These are phyloP conservation scores for Hemicordylus capensis DNA, from an alignment of 2,113 vertebrate genomes.

Conservation along the genomic window DNA sequence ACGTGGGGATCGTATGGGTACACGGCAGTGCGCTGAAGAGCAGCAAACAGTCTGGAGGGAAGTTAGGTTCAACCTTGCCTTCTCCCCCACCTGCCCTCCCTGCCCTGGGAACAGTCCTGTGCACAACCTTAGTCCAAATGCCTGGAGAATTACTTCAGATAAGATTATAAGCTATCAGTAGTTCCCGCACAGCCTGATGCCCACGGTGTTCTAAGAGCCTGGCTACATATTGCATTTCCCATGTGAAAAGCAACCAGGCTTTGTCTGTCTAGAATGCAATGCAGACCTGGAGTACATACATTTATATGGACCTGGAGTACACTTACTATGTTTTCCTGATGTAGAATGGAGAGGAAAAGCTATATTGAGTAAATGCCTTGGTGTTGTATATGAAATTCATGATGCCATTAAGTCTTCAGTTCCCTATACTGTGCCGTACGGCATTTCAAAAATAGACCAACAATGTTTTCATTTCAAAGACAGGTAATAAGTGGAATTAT, in stretches of 20 bases:
- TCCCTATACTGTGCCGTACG: constrained; percentile 59
- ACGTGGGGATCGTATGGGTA: no score
- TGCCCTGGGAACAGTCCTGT: no score
- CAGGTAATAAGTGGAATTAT: constrained; percentile 77
- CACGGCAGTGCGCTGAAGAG: no score
- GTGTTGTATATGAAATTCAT: constrained; percentile 80
- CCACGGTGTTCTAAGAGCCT: neutral
- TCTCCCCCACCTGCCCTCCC: no score
- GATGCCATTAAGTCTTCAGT: constrained; percentile 73
- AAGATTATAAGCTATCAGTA: no score
- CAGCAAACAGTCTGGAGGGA: no score
- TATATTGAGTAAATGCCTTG: constrained; percentile 69
- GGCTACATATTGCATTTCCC: neutral
- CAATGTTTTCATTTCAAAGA: constrained; percentile 82
- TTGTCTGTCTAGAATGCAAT: no score
- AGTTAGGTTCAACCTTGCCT: no score
- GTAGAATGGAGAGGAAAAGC: constrained; percentile 42
- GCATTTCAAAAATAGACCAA: constrained; percentile 77
- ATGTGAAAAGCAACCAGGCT: neutral
- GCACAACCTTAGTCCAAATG: no score
- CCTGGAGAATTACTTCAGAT: no score
- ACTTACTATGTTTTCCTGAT: constrained; percentile 63
- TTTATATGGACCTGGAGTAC: constrained; percentile 48
- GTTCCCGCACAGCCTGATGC: no score
- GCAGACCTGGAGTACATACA: no score